Evolutionary conservation across 2,888 invertebrate species (phyloP).

Genomic region (Craniophora ligustri): DNA sequence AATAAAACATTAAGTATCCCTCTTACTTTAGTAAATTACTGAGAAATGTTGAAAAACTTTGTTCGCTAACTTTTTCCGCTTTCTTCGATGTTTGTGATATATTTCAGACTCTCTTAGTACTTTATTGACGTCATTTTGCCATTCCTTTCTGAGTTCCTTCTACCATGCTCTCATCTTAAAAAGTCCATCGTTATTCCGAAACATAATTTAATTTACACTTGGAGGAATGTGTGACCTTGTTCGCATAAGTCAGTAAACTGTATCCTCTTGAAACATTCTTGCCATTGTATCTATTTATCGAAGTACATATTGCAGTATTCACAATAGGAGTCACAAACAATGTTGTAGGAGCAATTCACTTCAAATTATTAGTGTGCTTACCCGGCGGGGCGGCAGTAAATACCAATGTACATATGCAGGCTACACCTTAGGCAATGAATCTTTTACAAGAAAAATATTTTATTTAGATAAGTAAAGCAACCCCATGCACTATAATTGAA

Average conservation of each 20-base stretch:
- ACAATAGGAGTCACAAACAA: conserved; percentile 58
- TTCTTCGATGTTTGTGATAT: conserved; percentile 45
- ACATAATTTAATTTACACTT: conserved; percentile 29
- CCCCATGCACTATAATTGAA: conserved; percentile 47
- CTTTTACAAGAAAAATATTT: conserved; percentile 48
- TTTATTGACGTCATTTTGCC: conserved; percentile 36
- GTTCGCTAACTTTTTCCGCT: conserved; percentile 44
- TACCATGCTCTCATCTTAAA: conserved; percentile 4
- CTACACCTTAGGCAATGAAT: conserved; percentile 55
- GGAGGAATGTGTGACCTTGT: conserved; percentile 36
- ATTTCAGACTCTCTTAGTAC: conserved; percentile 33
- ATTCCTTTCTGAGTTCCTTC: conserved; percentile 26
- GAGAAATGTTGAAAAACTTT: conserved; percentile 34
- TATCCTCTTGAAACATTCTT: conserved; percentile 39
- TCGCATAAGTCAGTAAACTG: conserved; percentile 40
- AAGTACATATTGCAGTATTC: conserved; percentile 38
- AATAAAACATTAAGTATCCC: conserved; percentile 10
- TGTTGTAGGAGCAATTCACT: conserved; percentile 63
- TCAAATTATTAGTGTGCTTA: conserved; percentile 63
- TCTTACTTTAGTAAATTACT: conserved; percentile 39
- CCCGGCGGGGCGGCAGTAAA: conserved; percentile 46
- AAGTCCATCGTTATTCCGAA: conserved; percentile 7
- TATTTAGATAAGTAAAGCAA: conserved; percentile 42
- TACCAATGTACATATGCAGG: conserved; percentile 47
- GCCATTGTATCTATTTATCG: conserved; percentile 47